Conservation (phyloP, 2,797 vertebrate species). For the Amazona ochrocephala region DNA sequence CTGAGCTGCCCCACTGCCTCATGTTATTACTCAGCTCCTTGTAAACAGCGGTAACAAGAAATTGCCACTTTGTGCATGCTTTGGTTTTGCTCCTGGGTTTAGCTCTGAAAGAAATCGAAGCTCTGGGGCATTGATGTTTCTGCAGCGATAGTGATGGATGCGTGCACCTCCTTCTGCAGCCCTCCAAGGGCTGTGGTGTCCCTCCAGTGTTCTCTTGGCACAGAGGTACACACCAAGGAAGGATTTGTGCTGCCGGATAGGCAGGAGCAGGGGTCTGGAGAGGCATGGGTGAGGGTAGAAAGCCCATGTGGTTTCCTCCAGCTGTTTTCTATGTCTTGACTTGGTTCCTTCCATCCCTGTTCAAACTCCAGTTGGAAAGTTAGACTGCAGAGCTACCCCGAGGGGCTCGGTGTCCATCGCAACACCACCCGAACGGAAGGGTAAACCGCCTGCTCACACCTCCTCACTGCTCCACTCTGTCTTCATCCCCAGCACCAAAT, state of each 20-base stretch:
- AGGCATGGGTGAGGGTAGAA: not conserved
- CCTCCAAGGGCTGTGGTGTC: not conserved
- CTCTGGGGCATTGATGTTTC: not conserved
- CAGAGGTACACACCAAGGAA: not conserved
- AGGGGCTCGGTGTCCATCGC: not conserved
- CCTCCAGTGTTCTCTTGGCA: not conserved
- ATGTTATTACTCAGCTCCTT: not conserved
- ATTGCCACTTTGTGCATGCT: fast-evolving
- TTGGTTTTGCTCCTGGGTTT: not conserved
- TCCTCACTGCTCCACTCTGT: not conserved
- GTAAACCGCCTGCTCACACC: not conserved
- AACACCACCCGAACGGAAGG: not conserved
- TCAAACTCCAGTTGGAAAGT: not conserved
- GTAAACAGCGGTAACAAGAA: not conserved
- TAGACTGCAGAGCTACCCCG: not conserved
- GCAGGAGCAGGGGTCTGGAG: not conserved
- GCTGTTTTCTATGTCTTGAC: not conserved
- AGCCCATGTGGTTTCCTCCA: not conserved
- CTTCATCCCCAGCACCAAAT: not conserved
- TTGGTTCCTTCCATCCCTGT: not conserved
- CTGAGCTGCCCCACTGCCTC: not conserved
- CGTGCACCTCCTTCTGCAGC: fast-evolving
- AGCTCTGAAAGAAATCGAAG: not conserved
- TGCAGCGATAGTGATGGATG: fast-evolving
- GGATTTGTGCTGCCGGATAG: not conserved